Percentiles rank a stretch among this genome's conserved stretches.
phyloP scores from a whole-genome alignment of 2,888 invertebrate genomes.

The Sceliomorpha sp. region DNA sequence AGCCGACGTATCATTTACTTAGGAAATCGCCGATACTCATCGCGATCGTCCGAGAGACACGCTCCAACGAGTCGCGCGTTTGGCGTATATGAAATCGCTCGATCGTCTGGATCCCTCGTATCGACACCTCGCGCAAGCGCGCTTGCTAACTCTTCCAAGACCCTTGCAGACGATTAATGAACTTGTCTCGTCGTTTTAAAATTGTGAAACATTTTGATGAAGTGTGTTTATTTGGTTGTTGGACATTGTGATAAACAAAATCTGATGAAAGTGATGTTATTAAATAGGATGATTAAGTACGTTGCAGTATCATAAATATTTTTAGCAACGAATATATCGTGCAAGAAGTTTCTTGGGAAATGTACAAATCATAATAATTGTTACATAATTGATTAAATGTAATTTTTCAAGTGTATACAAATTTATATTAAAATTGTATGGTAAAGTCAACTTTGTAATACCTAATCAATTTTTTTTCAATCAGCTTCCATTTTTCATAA shows the following conservation, averaged over 20 bases:
- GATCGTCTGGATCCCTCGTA: conserved; percentile 57
- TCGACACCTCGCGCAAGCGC: conserved; percentile 41
- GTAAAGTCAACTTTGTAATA: no score
- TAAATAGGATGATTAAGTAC: no score
- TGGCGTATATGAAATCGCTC: conserved; percentile 38
- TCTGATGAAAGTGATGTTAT: neutral
- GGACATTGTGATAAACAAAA: conserved; percentile 1
- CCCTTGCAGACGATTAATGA: conserved; percentile 57
- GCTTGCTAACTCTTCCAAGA: conserved; percentile 33
- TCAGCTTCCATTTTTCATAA: no score
- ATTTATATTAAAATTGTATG: no score
- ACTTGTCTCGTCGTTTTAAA: conserved; percentile 57
- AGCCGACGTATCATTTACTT: conserved; percentile 55
- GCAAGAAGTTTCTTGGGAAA: no score
- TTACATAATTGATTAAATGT: no score
- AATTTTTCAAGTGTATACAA: no score
- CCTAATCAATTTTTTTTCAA: no score
- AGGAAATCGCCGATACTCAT: conserved; percentile 49
- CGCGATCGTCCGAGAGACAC: conserved; percentile 43
- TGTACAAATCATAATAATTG: no score
- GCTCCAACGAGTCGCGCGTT: conserved; percentile 40
- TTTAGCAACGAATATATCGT: no score
- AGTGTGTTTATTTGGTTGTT: neutral
- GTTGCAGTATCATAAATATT: no score
- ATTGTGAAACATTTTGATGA: conserved; percentile 42